A percentile compares a stretch with the other conserved stretches of the same genome.
Conservation (phyloP, 2,797 vertebrate species). For the Melopsittacus undulatus region DNA sequence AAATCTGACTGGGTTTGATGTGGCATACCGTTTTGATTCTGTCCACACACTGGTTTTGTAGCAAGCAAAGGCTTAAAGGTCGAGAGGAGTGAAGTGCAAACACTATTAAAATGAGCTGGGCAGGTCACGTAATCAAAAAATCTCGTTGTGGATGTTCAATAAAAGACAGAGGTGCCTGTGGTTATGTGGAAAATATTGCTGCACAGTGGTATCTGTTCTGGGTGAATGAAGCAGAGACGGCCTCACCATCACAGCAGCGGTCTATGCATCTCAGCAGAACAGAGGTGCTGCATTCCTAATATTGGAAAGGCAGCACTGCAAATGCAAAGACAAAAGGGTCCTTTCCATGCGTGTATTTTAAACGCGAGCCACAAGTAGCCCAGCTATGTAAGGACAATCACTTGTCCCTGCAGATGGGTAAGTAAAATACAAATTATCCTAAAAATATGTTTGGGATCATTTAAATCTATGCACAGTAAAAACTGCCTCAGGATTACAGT, state of each 20-base stretch:
- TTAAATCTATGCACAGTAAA: background rate
- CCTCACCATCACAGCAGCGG: background rate
- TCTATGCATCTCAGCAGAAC: background rate
- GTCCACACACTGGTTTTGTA: background rate
- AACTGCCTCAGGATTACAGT: background rate
- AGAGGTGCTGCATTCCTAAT: accelerated
- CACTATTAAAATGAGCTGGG: background rate
- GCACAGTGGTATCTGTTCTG: background rate
- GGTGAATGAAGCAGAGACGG: background rate
- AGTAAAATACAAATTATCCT: background rate
- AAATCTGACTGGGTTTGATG: background rate
- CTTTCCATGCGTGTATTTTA: background rate
- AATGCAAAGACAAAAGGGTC: background rate
- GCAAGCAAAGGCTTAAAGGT: background rate
- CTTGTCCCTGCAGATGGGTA: background rate
- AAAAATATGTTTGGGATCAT: background rate
- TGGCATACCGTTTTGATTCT: background rate
- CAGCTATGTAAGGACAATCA: background rate
- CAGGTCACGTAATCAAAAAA: background rate
- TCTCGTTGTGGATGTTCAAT: background rate
- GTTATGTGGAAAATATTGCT: background rate
- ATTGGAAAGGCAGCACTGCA: background rate
- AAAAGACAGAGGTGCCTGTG: background rate
- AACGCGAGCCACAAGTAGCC: background rate
- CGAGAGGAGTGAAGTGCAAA: background rate